Conservation (phyloP, 2,888 invertebrate genomes). For the Microdon myrmicae region DNA sequence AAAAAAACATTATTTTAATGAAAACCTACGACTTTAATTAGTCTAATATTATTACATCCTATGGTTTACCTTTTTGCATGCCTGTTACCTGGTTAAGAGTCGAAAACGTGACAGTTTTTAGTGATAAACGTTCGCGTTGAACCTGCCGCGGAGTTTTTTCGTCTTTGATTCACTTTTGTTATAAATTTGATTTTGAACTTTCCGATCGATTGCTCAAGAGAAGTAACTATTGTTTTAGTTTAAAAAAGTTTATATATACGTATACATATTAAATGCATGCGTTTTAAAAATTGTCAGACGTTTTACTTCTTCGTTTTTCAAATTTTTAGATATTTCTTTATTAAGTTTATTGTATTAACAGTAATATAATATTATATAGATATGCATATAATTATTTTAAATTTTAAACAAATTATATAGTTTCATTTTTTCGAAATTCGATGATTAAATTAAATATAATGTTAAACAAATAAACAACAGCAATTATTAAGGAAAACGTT, state of each 20-base stretch:
- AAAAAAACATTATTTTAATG: not conserved
- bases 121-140: no score
- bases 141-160: no score
- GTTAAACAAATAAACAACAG: slow-evolving; percentile 25
- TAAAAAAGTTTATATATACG: not conserved
- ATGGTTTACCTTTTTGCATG: slow-evolving; percentile 10
- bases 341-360: slow-evolving; percentile 55
- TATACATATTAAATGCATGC: slow-evolving; percentile 20
- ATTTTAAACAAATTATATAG: slow-evolving; percentile 47
- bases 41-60: slow-evolving; percentile 35
- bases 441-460: slow-evolving; percentile 45
- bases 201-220: no score
- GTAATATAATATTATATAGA: slow-evolving; percentile 27
- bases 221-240: not conserved
- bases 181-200: no score
- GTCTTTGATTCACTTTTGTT: no score
- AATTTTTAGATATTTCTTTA: slow-evolving; percentile 54
- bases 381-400: slow-evolving; percentile 25
- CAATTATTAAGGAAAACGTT: slow-evolving; percentile 11
- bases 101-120: no score
- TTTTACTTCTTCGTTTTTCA: slow-evolving; percentile 6
- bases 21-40: slow-evolving; percentile 6
- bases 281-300: slow-evolving; percentile 4
- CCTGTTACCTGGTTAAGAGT: no score
- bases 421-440: slow-evolving; percentile 46